phyloP scores from a whole-genome alignment of 1,140 invertebrate species.

The Paramacrobiotus metropolitanus region DNA sequence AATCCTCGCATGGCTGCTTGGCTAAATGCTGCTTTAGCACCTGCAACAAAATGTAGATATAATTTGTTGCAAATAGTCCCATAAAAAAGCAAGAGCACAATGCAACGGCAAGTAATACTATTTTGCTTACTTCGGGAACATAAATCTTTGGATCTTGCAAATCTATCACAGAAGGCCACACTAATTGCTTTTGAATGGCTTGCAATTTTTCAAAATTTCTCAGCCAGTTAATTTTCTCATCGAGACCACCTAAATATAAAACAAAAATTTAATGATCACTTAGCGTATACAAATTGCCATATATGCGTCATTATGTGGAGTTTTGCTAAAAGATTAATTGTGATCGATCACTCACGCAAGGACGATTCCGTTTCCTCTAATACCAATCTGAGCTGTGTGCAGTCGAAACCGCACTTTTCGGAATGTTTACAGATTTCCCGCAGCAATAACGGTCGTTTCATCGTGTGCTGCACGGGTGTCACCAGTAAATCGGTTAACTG shows the following conservation, averaged over 20 bases:
- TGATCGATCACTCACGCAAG: slow-evolving; percentile 27
- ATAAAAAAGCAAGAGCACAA: too few relatives aligned
- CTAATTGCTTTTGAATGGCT: slow-evolving; percentile 39
- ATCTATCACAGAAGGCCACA: slow-evolving; percentile 39
- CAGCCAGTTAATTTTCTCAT: slow-evolving; percentile 45
- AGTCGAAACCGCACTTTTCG: slow-evolving; percentile 3
- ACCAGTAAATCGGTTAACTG: slow-evolving; percentile 40
- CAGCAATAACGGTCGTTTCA: slow-evolving; percentile 38
- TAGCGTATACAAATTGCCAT: too few relatives aligned
- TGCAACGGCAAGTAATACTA: too few relatives aligned
- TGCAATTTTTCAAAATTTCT: slow-evolving; percentile 44
- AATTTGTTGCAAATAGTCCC: too few relatives aligned
- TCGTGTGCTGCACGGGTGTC: slow-evolving; percentile 41
- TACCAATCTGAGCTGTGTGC: neutral
- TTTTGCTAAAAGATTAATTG: too few relatives aligned
- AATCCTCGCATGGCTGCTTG: slow-evolving; percentile 40
- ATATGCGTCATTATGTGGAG: too few relatives aligned
- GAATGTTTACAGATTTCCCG: slow-evolving; percentile 29
- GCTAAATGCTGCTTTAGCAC: slow-evolving; percentile 30
- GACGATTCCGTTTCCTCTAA: slow-evolving; percentile 25
- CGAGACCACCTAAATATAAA: slow-evolving; percentile 39
- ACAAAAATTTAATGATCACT: too few relatives aligned
- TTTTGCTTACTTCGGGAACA: slow-evolving; percentile 32
- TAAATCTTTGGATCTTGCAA: slow-evolving; percentile 34
- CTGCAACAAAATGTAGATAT: slow-evolving; percentile 18